These are phyloP conservation scores for Aurelia coerulea DNA, from an alignment of 30 jellyfish, hydroid and myxozoan genomes.

Conservation along the genomic window DNA sequence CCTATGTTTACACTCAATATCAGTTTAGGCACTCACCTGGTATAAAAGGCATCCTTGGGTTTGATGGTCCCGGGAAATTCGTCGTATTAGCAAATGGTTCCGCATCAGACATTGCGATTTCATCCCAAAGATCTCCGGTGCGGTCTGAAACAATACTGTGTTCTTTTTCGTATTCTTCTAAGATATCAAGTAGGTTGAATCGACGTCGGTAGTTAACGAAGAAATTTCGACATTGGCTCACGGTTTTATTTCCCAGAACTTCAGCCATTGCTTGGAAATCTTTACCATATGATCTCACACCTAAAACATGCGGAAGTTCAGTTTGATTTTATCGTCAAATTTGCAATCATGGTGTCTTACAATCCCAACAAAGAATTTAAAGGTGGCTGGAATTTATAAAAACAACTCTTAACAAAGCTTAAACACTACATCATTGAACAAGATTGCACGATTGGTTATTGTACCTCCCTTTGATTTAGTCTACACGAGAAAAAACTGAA, in stretches of 20 bases:
- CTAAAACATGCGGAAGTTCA: conserved; percentile 26
- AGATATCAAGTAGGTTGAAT: conserved; percentile 85
- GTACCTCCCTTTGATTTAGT: no score
- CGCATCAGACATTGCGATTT: conserved; percentile 67
- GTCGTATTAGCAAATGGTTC: conserved; percentile 46
- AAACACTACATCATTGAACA: not conserved
- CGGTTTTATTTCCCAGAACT: conserved; percentile 96
- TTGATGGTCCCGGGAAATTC: conserved; percentile 27
- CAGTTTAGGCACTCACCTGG: conserved; percentile 24
- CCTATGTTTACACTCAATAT: not conserved
- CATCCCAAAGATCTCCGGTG: conserved; percentile 90
- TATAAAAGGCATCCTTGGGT: conserved; percentile 49
- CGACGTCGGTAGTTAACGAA: conserved; percentile 98
- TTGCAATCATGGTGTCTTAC: no score
- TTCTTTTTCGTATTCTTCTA: conserved; percentile 96
- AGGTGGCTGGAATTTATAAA: not conserved
- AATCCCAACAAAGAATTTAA: no score
- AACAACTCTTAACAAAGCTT: not conserved
- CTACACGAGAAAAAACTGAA: no score
- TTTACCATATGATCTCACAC: conserved; percentile 97
- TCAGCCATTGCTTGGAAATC: conserved; percentile 99
- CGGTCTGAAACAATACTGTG: conserved; percentile 88
- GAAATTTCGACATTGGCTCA: conserved; percentile 90
- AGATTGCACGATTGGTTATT: not conserved
- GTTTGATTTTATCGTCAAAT: no score